Base-by-base conservation (phyloP, 2,888 invertebrate species). In the Cremastobaeus sp. region DNA sequence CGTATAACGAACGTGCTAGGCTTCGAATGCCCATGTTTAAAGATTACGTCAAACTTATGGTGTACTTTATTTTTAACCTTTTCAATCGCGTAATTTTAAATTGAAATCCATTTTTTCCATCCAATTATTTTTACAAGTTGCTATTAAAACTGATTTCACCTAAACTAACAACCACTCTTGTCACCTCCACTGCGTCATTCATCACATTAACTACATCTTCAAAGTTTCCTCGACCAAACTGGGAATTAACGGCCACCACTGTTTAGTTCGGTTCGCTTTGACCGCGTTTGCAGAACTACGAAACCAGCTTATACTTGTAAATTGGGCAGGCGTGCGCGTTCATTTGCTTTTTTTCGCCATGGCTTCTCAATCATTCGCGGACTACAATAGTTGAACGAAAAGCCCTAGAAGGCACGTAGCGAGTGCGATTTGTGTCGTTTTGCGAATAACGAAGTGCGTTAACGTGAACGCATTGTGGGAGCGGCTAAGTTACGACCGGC, bases 401-500 rank as follows among this genome's bases (percentile, higher is more conserved):
- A 69, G 57, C 78, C 78, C 17, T 79, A 78, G 66, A 81, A 78
- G 77, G 78, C 72, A 59, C 32, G 25, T 18, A 21, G 43, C 18
- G 25, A 35, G 59, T 50, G 69, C 68, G 71, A 74, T 77, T 74
- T 74, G 79, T 68, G 77, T 77, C 76, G 77, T 76, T 78, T 76
- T 50, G 66, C 74, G 68, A 73, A 78, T 81, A 83, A 84, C 84
- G 83, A 84, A 81, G 82, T 78, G 83, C 83, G 82, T 81, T 83
- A 82, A 81, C 78, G 78, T 79, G 78, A 79, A 78, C 79, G 82
- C 79, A 82, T 83, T 84, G 81, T 83, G 82, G 83, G 84, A 84
- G 83, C 84, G 82, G 82, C 78, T 80, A 80, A 81, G 81, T 82
- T 83, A 84, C 82, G 80, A 74, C 80, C 78, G 77, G 65, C 74